phyloP scores from a whole-genome alignment of 2,113 vertebrate genomes.

The Acanthochromis polyacanthus region DNA sequence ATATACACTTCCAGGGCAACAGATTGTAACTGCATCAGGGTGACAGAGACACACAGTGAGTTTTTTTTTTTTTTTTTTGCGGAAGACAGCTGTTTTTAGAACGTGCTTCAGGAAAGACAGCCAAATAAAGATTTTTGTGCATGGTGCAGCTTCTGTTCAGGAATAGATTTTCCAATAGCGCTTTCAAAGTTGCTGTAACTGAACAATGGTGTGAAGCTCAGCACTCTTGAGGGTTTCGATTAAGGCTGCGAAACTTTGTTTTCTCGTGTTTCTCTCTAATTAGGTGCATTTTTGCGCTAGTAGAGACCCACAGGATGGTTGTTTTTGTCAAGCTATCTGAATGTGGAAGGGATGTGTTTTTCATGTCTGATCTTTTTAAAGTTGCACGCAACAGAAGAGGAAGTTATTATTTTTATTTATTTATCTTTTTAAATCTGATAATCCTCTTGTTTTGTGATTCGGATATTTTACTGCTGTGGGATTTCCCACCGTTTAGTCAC shows the following conservation, averaged over 20 bases:
- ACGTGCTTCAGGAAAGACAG: neutral
- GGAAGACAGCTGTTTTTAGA: slow-evolving; percentile 11
- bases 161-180: slow-evolving; percentile 31
- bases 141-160: slow-evolving; percentile 26
- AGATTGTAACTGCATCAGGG: slow-evolving; percentile 21
- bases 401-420: slow-evolving; percentile 26
- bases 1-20: neutral
- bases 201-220: slow-evolving; percentile 18
- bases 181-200: slow-evolving; percentile 5
- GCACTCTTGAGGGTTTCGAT: slow-evolving; percentile 34
- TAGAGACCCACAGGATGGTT: slow-evolving; percentile 6
- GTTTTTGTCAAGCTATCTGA: slow-evolving; percentile 4
- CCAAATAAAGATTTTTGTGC: slow-evolving; percentile 33
- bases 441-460: slow-evolving; percentile 12
- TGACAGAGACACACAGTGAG: slow-evolving; percentile 10
- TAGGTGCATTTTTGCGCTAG: slow-evolving; percentile 14
- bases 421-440: slow-evolving; percentile 12
- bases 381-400: neutral
- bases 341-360: neutral
- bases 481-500: slow-evolving; percentile 46
- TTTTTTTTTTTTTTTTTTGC: slow-evolving; percentile 19
- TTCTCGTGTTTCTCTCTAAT: slow-evolving; percentile 41
- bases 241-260: slow-evolving; percentile 5
- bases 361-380: slow-evolving; percentile 3
- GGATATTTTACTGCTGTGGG: slow-evolving; percentile 2